Conservation (phyloP, 2,888 invertebrate genomes). For the Pyrgus malvae region DNA sequence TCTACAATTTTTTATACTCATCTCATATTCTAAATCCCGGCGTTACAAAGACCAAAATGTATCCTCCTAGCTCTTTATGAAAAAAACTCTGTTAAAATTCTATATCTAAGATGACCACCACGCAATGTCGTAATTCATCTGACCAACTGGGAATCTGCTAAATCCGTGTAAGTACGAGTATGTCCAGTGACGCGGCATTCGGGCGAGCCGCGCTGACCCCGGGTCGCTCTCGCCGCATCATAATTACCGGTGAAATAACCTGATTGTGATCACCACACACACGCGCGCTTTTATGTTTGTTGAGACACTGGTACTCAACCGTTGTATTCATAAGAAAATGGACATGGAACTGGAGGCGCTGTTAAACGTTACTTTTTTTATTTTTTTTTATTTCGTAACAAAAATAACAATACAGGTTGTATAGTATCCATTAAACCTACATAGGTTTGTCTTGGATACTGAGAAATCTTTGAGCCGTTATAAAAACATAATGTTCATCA, state of each 20-base stretch:
- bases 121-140: constrained; percentile 31
- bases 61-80: too few species aligned
- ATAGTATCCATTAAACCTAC: too few species aligned
- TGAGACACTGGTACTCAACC: constrained; percentile 52
- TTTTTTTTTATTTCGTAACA: too few species aligned
- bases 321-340: neutral
- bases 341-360: neutral
- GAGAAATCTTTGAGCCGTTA: too few species aligned
- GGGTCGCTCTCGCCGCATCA: constrained; percentile 77
- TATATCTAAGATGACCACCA: neutral
- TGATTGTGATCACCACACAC: constrained; percentile 80
- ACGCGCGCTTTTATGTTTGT: constrained; percentile 55
- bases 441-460: too few species aligned
- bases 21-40: too few species aligned
- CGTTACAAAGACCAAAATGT: too few species aligned
- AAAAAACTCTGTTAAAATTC: too few species aligned
- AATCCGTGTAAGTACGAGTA: constrained; percentile 43
- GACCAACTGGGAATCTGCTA: constrained; percentile 59
- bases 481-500: too few species aligned
- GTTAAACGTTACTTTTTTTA: too few species aligned
- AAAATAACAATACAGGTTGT: too few species aligned
- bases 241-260: constrained; percentile 81
- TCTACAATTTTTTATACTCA: too few species aligned
- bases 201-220: constrained; percentile 57
- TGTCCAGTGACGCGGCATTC: constrained; percentile 60